Conservation (phyloP, 2,797 vertebrate genomes). For the Sebastes iracundus region DNA sequence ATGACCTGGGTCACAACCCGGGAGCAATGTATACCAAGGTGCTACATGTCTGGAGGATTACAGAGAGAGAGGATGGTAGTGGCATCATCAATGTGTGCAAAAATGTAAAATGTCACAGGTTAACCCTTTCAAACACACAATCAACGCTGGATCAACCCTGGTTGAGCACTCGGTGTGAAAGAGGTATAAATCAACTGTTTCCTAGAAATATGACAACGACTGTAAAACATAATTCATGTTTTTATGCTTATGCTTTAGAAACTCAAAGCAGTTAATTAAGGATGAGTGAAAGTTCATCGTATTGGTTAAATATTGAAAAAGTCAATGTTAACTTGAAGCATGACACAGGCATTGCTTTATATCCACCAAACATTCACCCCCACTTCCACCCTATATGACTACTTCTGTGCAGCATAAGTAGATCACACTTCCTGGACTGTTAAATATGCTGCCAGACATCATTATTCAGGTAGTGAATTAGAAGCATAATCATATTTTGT, state of each 20-base stretch:
- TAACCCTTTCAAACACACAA: too few relatives aligned
- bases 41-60: too few relatives aligned
- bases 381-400: neutral
- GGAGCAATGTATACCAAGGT: too few relatives aligned
- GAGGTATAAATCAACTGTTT: neutral
- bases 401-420: neutral
- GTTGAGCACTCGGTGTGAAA: too few relatives aligned
- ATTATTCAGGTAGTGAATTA: neutral
- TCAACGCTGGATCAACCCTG: too few relatives aligned
- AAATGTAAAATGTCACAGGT: too few relatives aligned
- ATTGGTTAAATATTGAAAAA: neutral
- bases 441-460: neutral
- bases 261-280: neutral
- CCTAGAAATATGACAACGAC: neutral
- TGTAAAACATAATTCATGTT: neutral
- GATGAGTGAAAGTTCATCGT: neutral
- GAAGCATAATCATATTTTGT: neutral
- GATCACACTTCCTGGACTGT: neutral
- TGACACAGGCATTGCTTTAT: neutral
- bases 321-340: neutral
- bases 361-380: neutral
- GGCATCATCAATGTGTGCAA: too few relatives aligned
- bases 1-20: too few relatives aligned
- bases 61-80: too few relatives aligned
- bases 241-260: neutral